Percentiles rank a stretch among this genome's conserved stretches.
Evolutionary conservation across 2,797 vertebrate species (phyloP).

Genomic region (Sciurus vulgaris): DNA sequence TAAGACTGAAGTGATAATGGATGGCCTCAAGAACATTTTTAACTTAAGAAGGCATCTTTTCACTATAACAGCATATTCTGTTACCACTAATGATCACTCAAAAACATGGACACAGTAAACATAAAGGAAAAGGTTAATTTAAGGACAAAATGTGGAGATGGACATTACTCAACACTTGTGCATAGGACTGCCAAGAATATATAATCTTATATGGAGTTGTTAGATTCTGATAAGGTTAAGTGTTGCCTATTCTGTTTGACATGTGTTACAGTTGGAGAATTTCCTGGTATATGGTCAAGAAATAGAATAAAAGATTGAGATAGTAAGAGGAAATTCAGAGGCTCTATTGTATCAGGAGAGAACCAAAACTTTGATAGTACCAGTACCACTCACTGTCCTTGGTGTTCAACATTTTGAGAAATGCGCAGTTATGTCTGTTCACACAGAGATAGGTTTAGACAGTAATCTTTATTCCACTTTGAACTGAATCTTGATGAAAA

Average conservation of each 20-base stretch:
- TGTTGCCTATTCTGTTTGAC: not conserved
- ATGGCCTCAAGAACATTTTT: not conserved
- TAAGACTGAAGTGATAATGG: not conserved
- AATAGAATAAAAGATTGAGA: not conserved
- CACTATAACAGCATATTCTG: not conserved
- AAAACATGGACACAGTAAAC: not conserved
- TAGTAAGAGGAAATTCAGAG: not conserved
- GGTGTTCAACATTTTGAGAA: not conserved
- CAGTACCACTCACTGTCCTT: not conserved
- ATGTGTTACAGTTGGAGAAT: not conserved
- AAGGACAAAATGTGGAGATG: not conserved
- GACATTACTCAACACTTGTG: not conserved
- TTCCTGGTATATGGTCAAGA: not conserved
- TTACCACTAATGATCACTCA: not conserved
- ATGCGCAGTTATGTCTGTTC: not conserved
- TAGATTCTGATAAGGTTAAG: conserved; percentile 7
- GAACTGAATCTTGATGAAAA: conserved; percentile 46
- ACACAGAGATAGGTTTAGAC: not conserved
- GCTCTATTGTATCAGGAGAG: not conserved
- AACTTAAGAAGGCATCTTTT: not conserved
- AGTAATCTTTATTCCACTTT: not conserved
- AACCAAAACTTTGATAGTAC: not conserved
- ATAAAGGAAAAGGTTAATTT: not conserved
- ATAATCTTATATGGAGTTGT: not conserved
- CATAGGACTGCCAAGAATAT: not conserved